These are phyloP conservation scores for Drosophila arawakana DNA, from an alignment of 1,140 invertebrate species.

Conservation along the genomic window DNA sequence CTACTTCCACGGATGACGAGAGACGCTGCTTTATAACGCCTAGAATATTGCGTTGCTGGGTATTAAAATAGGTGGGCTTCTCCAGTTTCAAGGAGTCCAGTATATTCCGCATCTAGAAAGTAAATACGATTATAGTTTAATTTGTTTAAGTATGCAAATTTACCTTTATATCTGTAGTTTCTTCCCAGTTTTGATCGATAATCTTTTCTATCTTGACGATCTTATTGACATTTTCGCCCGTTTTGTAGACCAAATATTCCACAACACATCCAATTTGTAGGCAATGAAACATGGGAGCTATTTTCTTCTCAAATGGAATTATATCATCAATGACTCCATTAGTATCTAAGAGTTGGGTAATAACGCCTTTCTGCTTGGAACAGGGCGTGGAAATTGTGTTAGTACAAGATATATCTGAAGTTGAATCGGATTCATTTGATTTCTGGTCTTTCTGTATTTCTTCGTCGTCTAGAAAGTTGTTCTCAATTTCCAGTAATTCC, in stretches of 20 bases:
- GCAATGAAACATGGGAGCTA: neutral
- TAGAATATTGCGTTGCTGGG: conserved; percentile 85
- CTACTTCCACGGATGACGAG: conserved; percentile 84
- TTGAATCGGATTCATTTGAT: conserved; percentile 6
- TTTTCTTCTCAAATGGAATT: neutral
- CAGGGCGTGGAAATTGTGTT: neutral
- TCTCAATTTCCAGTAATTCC: conserved; percentile 63
- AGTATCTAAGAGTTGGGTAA: neutral
- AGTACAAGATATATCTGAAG: too few relatives aligned
- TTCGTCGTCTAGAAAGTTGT: conserved; percentile 61
- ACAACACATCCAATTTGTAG: conserved; percentile 5
- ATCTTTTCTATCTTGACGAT: conserved; percentile 5
- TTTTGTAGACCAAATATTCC: neutral
- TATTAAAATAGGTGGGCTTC: conserved; percentile 82
- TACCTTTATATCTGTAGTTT: neutral
- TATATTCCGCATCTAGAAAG: neutral
- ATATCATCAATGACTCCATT: neutral
- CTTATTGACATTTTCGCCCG: neutral
- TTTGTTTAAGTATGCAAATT: too few relatives aligned
- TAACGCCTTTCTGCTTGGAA: conserved; percentile 1
- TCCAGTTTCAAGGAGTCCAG: conserved; percentile 54
- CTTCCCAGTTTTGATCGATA: conserved; percentile 1
- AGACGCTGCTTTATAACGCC: conserved; percentile 85
- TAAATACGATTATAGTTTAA: too few relatives aligned
- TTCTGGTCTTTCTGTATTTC: conserved; percentile 26